These are phyloP conservation scores for Danionella dracula DNA, from an alignment of 2,797 vertebrate species.

Conservation along the genomic window DNA sequence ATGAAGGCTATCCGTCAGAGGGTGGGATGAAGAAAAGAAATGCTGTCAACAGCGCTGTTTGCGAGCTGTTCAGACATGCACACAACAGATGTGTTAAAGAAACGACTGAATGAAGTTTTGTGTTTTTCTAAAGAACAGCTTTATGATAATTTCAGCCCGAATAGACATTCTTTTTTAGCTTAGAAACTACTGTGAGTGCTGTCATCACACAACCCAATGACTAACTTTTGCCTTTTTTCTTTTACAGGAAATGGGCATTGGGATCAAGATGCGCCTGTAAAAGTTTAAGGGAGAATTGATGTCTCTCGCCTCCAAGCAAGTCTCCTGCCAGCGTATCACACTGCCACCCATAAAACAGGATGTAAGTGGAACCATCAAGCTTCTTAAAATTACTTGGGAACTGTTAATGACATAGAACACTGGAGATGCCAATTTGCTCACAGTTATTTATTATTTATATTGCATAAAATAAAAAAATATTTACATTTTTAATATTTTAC, in stretches of 20 bases:
- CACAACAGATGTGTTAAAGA: conserved; percentile 79
- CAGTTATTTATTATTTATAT: too few species aligned
- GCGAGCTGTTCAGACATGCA: conserved; percentile 69
- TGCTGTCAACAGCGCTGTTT: conserved; percentile 69
- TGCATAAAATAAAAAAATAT: too few species aligned
- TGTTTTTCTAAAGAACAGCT: conserved; percentile 51
- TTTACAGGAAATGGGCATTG: conserved; percentile 20
- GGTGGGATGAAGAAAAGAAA: conserved; percentile 69
- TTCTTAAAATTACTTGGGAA: too few species aligned
- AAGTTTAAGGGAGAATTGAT: neutral
- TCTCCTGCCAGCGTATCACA: neutral
- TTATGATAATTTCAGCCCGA: conserved; percentile 63
- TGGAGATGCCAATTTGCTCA: too few species aligned
- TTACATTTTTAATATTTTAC: too few species aligned
- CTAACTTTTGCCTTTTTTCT: conserved; percentile 21
- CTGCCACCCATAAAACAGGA: neutral
- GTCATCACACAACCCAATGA: conserved; percentile 42
- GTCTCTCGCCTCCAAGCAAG: neutral
- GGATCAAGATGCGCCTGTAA: neutral
- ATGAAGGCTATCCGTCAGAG: conserved; percentile 74
- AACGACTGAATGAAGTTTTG: conserved; percentile 31
- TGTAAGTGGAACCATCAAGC: neutral
- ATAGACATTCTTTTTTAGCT: conserved; percentile 33
- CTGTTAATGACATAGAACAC: too few species aligned
- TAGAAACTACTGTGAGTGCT: conserved; percentile 35